Conservation (phyloP, 2,797 vertebrate species). For the Crotalus adamanteus region DNA sequence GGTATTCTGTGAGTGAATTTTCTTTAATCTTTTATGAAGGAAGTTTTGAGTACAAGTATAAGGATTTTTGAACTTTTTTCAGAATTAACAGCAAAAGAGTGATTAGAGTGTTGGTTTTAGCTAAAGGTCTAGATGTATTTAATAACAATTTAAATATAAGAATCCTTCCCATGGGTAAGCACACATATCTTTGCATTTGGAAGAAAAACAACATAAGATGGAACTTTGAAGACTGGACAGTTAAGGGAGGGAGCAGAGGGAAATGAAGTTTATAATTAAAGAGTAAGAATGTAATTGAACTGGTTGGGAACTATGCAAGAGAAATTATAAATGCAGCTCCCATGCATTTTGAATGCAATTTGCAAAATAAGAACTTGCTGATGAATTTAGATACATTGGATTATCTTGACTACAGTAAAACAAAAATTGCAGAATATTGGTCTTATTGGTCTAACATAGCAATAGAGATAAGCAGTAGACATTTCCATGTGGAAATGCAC, state of each 20-base stretch:
- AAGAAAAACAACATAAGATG: neutral
- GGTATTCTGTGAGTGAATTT: too few relatives aligned
- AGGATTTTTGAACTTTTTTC: too few relatives aligned
- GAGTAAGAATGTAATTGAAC: neutral
- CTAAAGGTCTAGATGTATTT: too few relatives aligned
- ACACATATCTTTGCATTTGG: too few relatives aligned
- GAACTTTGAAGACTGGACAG: neutral
- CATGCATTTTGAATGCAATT: constrained; percentile 48
- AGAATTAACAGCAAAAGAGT: too few relatives aligned
- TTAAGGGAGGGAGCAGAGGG: neutral
- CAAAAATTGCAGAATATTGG: constrained; percentile 4
- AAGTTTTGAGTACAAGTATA: too few relatives aligned
- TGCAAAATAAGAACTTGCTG: constrained; percentile 36
- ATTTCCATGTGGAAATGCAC: rapidly evolving
- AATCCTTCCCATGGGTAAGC: too few relatives aligned
- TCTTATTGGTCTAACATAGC: too few relatives aligned
- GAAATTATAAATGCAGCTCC: neutral
- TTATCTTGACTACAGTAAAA: neutral
- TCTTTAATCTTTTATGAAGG: too few relatives aligned
- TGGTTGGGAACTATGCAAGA: neutral
- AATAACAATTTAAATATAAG: too few relatives aligned
- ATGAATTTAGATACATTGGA: constrained; percentile 17
- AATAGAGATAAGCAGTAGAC: neutral
- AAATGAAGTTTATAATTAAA: neutral
- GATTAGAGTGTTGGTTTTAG: neutral